Conservation (phyloP, 1,140 invertebrate genomes). For the Atta cephalotes region DNA sequence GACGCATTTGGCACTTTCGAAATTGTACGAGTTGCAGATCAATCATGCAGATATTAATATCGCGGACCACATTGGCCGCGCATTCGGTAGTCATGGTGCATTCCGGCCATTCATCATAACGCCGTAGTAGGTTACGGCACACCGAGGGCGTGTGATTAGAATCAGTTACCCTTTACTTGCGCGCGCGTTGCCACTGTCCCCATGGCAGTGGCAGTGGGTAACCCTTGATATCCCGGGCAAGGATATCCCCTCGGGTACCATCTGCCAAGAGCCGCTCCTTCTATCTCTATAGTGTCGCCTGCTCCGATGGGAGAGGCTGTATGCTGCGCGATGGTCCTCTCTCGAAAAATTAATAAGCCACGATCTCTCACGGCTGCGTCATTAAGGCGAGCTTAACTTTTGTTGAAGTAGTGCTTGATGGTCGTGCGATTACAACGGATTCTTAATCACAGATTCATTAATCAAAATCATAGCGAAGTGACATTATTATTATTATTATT, state of each 20-base stretch:
- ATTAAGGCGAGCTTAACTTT: slow-evolving; percentile 53
- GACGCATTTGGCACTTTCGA: slow-evolving; percentile 49
- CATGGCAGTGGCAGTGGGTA: slow-evolving; percentile 70
- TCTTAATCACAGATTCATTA: neutral
- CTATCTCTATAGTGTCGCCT: slow-evolving; percentile 69
- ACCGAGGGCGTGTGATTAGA: slow-evolving; percentile 82
- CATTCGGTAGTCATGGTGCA: slow-evolving; percentile 80
- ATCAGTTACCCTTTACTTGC: slow-evolving; percentile 83
- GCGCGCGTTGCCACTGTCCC: slow-evolving; percentile 68
- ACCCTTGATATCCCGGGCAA: slow-evolving; percentile 82
- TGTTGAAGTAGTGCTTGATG: neutral
- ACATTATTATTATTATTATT: neutral
- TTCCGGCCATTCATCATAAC: slow-evolving; percentile 81
- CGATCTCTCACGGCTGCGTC: slow-evolving; percentile 54
- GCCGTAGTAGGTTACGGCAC: slow-evolving; percentile 72
- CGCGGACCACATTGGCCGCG: slow-evolving; percentile 65
- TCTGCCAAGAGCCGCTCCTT: slow-evolving; percentile 80
- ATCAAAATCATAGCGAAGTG: neutral
- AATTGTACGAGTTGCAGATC: slow-evolving; percentile 69
- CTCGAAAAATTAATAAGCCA: slow-evolving; percentile 79
- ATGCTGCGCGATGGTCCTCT: slow-evolving; percentile 32
- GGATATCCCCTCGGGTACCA: slow-evolving; percentile 82
- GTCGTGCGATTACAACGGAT: neutral
- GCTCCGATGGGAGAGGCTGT: slow-evolving; percentile 29
- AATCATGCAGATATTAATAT: slow-evolving; percentile 80